Evolutionary conservation across 2,888 invertebrate genomes (phyloP).

Genomic region (Nomada flava): DNA sequence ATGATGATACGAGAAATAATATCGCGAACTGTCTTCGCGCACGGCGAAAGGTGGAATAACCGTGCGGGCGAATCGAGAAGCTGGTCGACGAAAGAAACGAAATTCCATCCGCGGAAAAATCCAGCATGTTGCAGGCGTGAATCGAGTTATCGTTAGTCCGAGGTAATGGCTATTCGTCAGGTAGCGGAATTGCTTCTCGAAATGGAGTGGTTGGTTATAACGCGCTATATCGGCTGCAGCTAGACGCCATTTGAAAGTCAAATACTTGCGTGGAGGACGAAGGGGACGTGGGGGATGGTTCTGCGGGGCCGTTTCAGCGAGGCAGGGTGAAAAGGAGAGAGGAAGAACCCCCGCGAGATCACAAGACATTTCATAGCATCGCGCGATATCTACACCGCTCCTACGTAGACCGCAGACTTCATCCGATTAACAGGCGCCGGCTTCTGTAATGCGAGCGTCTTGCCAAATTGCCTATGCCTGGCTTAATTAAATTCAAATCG

Average conservation of each 20-base stretch:
- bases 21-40: neutral
- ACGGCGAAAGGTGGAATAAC: neutral
- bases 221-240: conserved; percentile 64
- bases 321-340: conserved; percentile 30
- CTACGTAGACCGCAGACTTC: conserved; percentile 71
- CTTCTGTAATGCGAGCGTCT: conserved; percentile 70
- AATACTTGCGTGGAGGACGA: conserved; percentile 66
- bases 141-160: conserved; percentile 69
- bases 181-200: conserved; percentile 74
- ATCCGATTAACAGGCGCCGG: conserved; percentile 75
- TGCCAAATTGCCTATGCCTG: conserved; percentile 70
- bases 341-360: conserved; percentile 61
- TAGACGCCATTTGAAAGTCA: conserved; percentile 75
- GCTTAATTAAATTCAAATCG: conserved; percentile 71
- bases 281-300: neutral
- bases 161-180: conserved; percentile 72
- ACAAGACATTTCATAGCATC: conserved; percentile 74
- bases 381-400: conserved; percentile 69
- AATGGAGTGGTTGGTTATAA: conserved; percentile 75
- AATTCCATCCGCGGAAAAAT: conserved; percentile 57
- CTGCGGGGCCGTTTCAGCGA: neutral
- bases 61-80: neutral
- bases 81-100: neutral
- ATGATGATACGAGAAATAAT: too few species aligned
- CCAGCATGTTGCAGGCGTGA: conserved; percentile 50